phyloP scores from a whole-genome alignment of 2,888 invertebrate genomes.

The Pachycephus smyrnensis region DNA sequence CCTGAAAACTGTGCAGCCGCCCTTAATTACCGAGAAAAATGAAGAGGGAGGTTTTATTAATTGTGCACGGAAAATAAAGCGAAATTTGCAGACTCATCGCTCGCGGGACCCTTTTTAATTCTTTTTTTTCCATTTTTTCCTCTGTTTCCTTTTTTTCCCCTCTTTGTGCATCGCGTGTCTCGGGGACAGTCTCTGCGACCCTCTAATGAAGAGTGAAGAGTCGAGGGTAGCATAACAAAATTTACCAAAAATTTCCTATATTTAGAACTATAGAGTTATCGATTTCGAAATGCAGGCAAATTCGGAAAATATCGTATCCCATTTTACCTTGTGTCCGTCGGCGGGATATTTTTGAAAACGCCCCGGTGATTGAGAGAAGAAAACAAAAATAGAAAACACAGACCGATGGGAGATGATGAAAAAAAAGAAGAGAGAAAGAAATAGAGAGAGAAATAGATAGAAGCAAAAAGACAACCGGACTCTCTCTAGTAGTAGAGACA shows the following conservation, averaged over 20 bases:
- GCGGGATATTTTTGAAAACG: background rate
- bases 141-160: background rate
- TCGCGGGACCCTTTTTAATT: background rate
- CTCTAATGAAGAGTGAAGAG: too few relatives aligned
- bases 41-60: background rate
- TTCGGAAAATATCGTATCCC: background rate
- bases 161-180: too few relatives aligned
- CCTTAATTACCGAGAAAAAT: background rate
- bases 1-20: background rate
- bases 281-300: background rate
- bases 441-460: background rate
- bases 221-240: background rate
- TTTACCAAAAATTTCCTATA: background rate
- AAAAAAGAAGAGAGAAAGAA: background rate
- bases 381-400: constrained; percentile 33
- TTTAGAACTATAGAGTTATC: background rate
- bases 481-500: background rate
- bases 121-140: background rate
- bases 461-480: constrained; percentile 8
- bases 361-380: background rate
- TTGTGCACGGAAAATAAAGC: background rate
- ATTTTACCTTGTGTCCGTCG: background rate
- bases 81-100: background rate
- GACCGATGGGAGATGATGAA: constrained; percentile 11
- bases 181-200: too few relatives aligned